Conservation (phyloP, 2,113 vertebrate species). For the Chionomys nivalis region DNA sequence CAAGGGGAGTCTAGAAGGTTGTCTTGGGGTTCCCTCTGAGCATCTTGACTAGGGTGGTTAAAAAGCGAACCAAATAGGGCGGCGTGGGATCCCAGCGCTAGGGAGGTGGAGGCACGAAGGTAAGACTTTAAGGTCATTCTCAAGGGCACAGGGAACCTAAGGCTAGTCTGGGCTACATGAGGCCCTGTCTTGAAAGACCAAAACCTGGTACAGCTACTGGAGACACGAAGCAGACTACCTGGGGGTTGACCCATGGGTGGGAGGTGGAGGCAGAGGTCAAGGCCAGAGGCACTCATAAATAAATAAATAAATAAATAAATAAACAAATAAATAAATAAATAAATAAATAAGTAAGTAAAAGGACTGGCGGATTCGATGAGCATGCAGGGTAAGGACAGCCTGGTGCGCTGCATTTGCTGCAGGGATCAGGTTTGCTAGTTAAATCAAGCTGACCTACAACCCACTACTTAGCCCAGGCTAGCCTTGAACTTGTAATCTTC, state of each 20-base stretch:
- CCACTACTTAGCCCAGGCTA: not conserved
- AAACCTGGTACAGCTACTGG: not conserved
- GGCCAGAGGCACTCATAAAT: not conserved
- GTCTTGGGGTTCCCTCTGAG: accelerated
- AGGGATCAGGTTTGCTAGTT: not conserved
- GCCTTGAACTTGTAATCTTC: not conserved
- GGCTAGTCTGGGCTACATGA: not conserved
- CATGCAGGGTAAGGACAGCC: not conserved
- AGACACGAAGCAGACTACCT: not conserved
- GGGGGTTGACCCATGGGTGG: not conserved
- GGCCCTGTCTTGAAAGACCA: no score
- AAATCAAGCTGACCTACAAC: not conserved
- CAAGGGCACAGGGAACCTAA: not conserved
- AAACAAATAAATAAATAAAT: no score
- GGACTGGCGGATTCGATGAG: not conserved
- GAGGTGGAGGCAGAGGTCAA: not conserved
- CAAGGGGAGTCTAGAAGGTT: no score
- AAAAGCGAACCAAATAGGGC: not conserved
- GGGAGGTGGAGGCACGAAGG: not conserved
- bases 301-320: no score
- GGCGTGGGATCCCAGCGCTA: accelerated
- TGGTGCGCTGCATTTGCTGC: not conserved
- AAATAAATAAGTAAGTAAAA: no score
- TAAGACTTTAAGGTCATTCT: not conserved
- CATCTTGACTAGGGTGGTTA: no score